Base-by-base conservation (phyloP, 2,797 vertebrate genomes). In the Macropus fuliginosus region DNA sequence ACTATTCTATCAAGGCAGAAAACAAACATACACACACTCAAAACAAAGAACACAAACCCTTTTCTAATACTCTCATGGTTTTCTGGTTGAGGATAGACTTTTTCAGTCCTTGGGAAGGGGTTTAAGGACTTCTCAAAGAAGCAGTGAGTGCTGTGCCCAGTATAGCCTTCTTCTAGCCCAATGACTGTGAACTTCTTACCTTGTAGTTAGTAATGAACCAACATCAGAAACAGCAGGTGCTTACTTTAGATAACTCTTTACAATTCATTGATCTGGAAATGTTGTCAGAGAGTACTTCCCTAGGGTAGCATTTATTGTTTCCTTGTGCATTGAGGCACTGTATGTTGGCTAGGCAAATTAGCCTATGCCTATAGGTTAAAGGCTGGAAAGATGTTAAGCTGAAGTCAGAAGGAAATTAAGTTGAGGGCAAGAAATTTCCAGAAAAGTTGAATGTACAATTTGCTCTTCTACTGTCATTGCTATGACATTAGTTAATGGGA, bases 371-470 rank as follows among this genome's bases (percentile, higher is more conserved):
- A 1, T 16, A 66, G 34, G 54, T 90, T 90, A 18, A 56, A 92
- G 24, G 55, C 55, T 81, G 96, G 24, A n/a, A 24, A 91, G 46
- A 92, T 27, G 59, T 1, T 52, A 91, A 40, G 4, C 87, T 91
- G 27, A 8, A 57, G 74, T 95, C 89, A 16, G 62, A 94, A 94
- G 57, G 74, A 92, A 93, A 55, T 55, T 24, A 24, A 93, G n/a
- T n/a, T 55, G 27, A 92, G 93, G 46, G n/a, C 6, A 95, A 52
- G 12, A 13, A 90, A 10, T 91, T 97, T 92, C 94, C 11, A 91
- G 92, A 91, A 94, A 96, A 95, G 87, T 81, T n/a, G n/a, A 55
- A 91, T 95, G 92, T 52, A 62, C 27, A 40, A 4, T 29, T 66
- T 92, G 89, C 46, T 90, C 94, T 93, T 24, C 90, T 96, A 52